Evolutionary conservation across 2,888 invertebrate species (phyloP), one percentile per base, ranked within the genome.

Genomic region (Hoplodrina blanda): DNA sequence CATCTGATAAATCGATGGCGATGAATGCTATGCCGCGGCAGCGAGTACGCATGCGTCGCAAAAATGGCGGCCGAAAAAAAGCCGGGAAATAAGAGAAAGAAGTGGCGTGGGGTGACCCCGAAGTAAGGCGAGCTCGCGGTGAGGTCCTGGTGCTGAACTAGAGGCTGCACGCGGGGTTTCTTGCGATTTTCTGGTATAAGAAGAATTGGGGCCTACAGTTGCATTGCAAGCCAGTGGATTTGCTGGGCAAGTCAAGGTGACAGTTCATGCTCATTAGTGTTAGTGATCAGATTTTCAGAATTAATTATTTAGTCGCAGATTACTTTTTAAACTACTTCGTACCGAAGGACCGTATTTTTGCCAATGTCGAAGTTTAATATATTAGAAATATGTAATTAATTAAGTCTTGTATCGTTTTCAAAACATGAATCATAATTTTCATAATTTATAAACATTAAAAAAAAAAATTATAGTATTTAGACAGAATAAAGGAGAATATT

Each of bases 51-150:
- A 86, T 92, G 96, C 94, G 96, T 87, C 82, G 85, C 83, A 93
- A 95, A 95, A 94, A 96, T 96, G 96, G 96, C 96, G 89, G 84
- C 91, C 90, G 90, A 92, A 95, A 96, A 87, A 94, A 95, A 92
- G 88, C 86, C 87, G 90, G 92, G 92, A 95, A 95, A 95, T 94
- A 95, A 95, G 94, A 95, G 94, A 95, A 95, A 95, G 94, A 95
- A 94, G 87, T 86, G 87, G 87, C 86, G 88, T 89, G 91, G 90
- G 86, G 86, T 84, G 85, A 88, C 88, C 87, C 89, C 87, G 82
- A 85, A 86, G 88, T 84, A 90, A 92, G 90, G 90, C 91, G 87
- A 84, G 89, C 86, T 88, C 88, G 89, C 76, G 82, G 90, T 87
- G 81, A 33, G 54, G 90, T 90, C 68, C 37, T 73, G 83, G 76